Conservation (phyloP, 2,888 invertebrate species). For the Cephus nigrinus region DNA sequence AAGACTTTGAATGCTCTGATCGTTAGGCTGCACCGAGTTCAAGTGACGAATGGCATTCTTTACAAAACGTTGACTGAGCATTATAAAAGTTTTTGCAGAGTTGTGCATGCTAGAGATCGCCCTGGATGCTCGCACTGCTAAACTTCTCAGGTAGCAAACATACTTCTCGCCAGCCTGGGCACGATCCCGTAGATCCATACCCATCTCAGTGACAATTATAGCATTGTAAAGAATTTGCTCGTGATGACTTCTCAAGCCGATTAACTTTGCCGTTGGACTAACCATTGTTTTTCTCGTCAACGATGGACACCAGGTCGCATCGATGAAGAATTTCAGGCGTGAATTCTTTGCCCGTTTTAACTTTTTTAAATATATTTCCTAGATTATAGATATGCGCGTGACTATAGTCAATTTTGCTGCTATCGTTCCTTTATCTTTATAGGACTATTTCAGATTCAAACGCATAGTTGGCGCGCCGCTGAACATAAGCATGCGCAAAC, state of each 20-base stretch:
- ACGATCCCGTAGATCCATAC: slow-evolving; percentile 63
- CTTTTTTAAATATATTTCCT: not conserved
- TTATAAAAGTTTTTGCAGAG: slow-evolving; percentile 56
- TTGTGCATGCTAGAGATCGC: slow-evolving; percentile 57
- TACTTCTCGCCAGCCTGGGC: slow-evolving; percentile 62
- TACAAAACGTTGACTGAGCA: slow-evolving; percentile 58
- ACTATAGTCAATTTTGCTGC: not conserved
- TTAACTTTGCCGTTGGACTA: slow-evolving; percentile 21
- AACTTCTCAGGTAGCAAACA: slow-evolving; percentile 57
- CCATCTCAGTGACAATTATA: slow-evolving; percentile 61
- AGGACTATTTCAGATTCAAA: not conserved
- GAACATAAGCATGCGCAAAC: not conserved
- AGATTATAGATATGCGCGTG: not conserved
- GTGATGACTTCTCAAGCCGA: slow-evolving; percentile 37
- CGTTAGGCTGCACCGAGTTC: slow-evolving; percentile 34
- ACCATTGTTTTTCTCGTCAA: slow-evolving; percentile 11
- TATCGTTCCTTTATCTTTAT: not conserved
- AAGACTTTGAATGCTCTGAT: slow-evolving; percentile 26
- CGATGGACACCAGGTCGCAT: not conserved
- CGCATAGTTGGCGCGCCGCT: not conserved
- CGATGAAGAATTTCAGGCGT: not conserved
- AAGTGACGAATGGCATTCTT: slow-evolving; percentile 41
- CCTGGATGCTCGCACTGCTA: slow-evolving; percentile 58
- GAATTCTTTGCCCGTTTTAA: not conserved
- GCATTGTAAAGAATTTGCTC: slow-evolving; percentile 60